Evolutionary conservation across 2,888 invertebrate genomes (phyloP), one percentile per base, ranked within the genome.

Genomic region (Atethmia centrago): DNA sequence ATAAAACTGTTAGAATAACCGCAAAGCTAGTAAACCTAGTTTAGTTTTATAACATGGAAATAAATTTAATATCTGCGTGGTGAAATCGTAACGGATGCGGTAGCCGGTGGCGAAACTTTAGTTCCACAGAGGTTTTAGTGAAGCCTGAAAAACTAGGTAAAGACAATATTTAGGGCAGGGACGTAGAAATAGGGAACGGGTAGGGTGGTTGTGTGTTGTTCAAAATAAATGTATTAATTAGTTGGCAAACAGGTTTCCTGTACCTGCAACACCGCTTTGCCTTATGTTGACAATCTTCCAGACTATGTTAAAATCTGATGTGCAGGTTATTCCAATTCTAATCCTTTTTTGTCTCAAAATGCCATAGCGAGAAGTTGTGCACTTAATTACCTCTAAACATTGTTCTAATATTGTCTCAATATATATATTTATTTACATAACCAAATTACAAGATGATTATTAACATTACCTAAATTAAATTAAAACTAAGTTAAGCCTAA

Each of bases 1-100:
- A 53, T 62, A 55, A 53, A 40, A 9, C 2, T 42, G 47, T 51
- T 51, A 64, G 0, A 66, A 31, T 51, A 78, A 71, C 62, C 53
- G 58, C 58, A 63, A 19, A 25, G 28, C 12, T 53, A 53, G 19
- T 83, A 71, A 71, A 59, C 53, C 78, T 59, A 53, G 14, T 75
- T 69, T 55, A 63, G 14, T 53, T 71, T 79, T 51, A 83, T 51
- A 31, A 21, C 25, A 40, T 78, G 28, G 14, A 55, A 47, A 55
- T 71, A 45, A 47, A 71, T 53, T 42, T 0, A 14, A 53, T 56
- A 71, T 79, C 71, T 64, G 19, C 21, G 25, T 47, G 49, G 42
- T 14, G 31, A 78, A 64, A 45, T 71, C 19, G 55, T 31, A 59
- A 51, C n/a, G 55, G 65, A 61, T 64, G 49, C 25, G 31, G 58